Conservation (phyloP, 2,113 vertebrate genomes). For the Oostethus manadensis region DNA sequence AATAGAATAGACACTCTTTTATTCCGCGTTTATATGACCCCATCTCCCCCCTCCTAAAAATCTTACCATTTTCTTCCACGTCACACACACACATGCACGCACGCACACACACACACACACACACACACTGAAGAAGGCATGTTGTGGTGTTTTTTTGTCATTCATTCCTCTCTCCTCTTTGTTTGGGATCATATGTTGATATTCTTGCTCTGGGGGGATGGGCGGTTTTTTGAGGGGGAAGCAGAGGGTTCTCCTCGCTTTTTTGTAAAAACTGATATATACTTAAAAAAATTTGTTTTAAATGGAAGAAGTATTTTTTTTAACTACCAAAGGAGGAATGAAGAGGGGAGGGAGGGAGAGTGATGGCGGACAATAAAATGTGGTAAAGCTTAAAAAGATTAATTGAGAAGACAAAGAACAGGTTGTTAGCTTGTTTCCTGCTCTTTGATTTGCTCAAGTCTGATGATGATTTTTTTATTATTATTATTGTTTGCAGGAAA, state of each 20-base stretch:
- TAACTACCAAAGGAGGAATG: slow-evolving; percentile 61
- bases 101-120: neutral
- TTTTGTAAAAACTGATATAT: slow-evolving; percentile 74
- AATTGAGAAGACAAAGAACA: slow-evolving; percentile 53
- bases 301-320: slow-evolving; percentile 77
- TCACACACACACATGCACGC: neutral
- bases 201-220: slow-evolving; percentile 54
- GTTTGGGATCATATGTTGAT: slow-evolving; percentile 48
- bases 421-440: slow-evolving; percentile 71
- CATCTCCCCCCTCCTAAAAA: slow-evolving; percentile 14
- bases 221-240: slow-evolving; percentile 47
- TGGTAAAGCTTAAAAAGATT: slow-evolving; percentile 53
- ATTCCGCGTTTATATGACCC: slow-evolving; percentile 34
- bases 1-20: slow-evolving; percentile 77
- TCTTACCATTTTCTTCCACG: slow-evolving; percentile 11
- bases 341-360: slow-evolving; percentile 37
- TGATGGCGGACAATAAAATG: slow-evolving; percentile 54
- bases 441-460: slow-evolving; percentile 74
- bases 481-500: slow-evolving; percentile 65
- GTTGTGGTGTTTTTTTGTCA: slow-evolving; percentile 22
- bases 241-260: slow-evolving; percentile 59
- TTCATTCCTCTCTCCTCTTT: slow-evolving; percentile 60
- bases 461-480: slow-evolving; percentile 63
- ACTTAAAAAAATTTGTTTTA: slow-evolving; percentile 70
- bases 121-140: slow-evolving; percentile 44